Base-by-base conservation (phyloP, 2,113 vertebrate species). In the Lepidothrix coronata region DNA sequence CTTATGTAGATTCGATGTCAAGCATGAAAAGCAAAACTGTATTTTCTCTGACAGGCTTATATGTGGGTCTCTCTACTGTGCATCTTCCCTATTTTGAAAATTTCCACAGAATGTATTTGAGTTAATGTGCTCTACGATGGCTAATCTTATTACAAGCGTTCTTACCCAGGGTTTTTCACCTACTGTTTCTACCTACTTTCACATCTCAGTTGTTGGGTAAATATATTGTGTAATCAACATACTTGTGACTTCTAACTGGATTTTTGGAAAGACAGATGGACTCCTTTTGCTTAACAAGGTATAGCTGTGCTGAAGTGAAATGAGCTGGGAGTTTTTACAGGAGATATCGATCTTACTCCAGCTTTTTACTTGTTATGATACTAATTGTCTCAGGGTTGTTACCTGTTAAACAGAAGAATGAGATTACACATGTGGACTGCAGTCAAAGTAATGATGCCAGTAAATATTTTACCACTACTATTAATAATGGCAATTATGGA, bases 401-500 rank as follows among this genome's bases (percentile, higher is more conserved):
- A 49, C 43, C 31, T 86, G 75, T 83, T 83, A 85, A 96, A 77
- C 67, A 94, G 43, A 95, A 96, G 59, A 92, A 88, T 39, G 43
- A 77, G 74, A 74, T 67, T 80, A 74, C 27, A 57, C 8, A 21
- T 43, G 63, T 88, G 88, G 58, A 52, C 70, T 95, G 16, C 24
- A 90, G 75, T 90, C 88, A 88, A 85, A 90, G 46, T 84, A 86
- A 95, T 48, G 67, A 91, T 73, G 20, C 35, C 85, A 86, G 78
- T 85, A 96, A 95, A 95, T 86, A 89, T 71, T 95, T 82, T 96
- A 71, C 85, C 71, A 52, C 35, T 70, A 23, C 17, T 83, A 90
- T 51, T 85, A 96, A 80, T 76, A 95, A 83, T 71, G 44, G 67
- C 35, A 90, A 48, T 91, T 86, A 84, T 52, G 43, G 35, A 63